phyloP scores from a whole-genome alignment of 2,888 invertebrate species.

The Taenaris catops region DNA sequence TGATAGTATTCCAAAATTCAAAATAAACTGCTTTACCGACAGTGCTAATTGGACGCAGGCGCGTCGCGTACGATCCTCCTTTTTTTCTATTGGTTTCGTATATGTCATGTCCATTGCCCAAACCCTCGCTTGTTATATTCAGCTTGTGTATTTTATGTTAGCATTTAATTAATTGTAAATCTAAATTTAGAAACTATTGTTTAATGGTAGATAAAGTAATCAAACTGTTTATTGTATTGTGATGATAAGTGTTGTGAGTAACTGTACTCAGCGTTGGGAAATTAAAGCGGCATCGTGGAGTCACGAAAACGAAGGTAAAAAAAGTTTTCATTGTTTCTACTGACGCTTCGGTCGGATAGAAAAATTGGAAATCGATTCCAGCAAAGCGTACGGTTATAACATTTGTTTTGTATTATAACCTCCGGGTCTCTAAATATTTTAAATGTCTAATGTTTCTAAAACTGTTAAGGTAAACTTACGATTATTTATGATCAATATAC shows the following conservation, averaged over 20 bases:
- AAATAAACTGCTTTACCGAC: conserved; percentile 54
- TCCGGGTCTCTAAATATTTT: not conserved
- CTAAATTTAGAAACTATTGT: conserved; percentile 42
- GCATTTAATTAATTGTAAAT: conserved; percentile 38
- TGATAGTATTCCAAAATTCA: conserved; percentile 23
- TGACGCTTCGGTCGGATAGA: conserved; percentile 42
- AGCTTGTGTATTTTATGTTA: conserved; percentile 68
- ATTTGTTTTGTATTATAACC: conserved; percentile 1
- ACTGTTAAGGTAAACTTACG: too few relatives aligned
- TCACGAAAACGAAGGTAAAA: conserved; percentile 80
- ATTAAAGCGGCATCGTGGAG: conserved; percentile 80
- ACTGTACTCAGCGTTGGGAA: conserved; percentile 75
- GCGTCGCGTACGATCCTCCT: conserved; percentile 58
- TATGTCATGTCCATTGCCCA: conserved; percentile 70
- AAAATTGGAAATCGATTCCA: conserved; percentile 46
- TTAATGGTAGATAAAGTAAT: conserved; percentile 63
- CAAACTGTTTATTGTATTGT: conserved; percentile 65
- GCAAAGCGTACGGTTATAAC: conserved; percentile 2
- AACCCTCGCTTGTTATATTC: conserved; percentile 60
- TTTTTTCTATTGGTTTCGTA: conserved; percentile 75
- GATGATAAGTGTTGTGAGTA: conserved; percentile 79
- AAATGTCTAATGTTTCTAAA: not conserved
- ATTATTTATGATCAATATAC: too few relatives aligned
- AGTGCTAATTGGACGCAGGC: conserved; percentile 57
- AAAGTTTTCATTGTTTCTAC: conserved; percentile 63